These are phyloP conservation scores for Bellardia bayeri DNA, from an alignment of 2,888 invertebrate genomes.

Conservation along the genomic window DNA sequence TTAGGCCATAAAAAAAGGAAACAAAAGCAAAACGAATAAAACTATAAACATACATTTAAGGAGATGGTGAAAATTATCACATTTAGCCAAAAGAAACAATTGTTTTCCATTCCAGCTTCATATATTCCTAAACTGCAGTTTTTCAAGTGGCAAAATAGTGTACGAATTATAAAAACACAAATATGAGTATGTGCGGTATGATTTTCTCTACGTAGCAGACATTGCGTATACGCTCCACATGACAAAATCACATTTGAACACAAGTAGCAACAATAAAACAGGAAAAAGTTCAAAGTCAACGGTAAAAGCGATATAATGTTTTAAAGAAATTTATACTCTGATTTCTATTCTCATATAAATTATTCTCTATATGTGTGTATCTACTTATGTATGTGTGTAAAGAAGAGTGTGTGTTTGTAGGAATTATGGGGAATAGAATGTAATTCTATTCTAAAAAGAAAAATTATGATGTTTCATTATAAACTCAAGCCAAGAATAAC, in stretches of 20 bases:
- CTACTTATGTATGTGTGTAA: not conserved
- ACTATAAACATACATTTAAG: slow-evolving; percentile 11
- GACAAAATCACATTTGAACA: slow-evolving; percentile 68
- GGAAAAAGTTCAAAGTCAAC: slow-evolving; percentile 76
- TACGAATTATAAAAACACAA: no score
- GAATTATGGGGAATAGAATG: slow-evolving; percentile 24
- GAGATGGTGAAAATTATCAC: slow-evolving; percentile 57
- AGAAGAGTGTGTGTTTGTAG: not conserved
- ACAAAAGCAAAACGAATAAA: slow-evolving; percentile 6
- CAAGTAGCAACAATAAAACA: not conserved
- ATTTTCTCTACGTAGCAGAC: slow-evolving; percentile 27
- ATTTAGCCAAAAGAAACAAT: slow-evolving; percentile 42
- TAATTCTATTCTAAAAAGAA: slow-evolving; percentile 24
- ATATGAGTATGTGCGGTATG: not conserved
- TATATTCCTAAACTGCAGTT: not conserved
- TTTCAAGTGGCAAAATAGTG: slow-evolving; percentile 11
- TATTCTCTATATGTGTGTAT: not conserved
- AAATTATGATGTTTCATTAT: slow-evolving; percentile 73
- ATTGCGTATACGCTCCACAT: slow-evolving; percentile 74
- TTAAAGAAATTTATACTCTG: slow-evolving; percentile 53
- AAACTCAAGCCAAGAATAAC: slow-evolving; percentile 70
- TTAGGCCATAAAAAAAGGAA: slow-evolving; percentile 63
- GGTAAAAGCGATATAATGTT: slow-evolving; percentile 72
- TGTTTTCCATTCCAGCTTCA: slow-evolving; percentile 17
- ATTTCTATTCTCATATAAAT: slow-evolving; percentile 43